phyloP scores from a whole-genome alignment of 2,797 vertebrate genomes.

The Channa striata region DNA sequence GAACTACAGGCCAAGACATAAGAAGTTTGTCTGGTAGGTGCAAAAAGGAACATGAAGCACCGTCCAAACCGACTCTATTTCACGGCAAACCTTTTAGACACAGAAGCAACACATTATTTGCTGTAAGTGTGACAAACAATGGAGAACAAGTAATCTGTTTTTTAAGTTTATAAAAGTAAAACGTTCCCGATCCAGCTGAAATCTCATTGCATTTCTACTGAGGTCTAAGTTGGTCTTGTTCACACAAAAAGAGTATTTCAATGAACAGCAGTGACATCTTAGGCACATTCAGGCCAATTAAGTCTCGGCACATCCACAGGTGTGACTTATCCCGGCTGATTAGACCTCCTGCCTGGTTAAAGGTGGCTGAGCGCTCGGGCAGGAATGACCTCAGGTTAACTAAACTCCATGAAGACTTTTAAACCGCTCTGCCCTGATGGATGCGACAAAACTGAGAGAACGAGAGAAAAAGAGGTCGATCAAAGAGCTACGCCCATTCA shows the following conservation, averaged over 20 bases:
- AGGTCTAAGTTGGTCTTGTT: neutral
- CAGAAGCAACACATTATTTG: neutral
- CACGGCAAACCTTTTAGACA: neutral
- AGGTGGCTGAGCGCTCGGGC: neutral
- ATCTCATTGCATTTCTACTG: neutral
- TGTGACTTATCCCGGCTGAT: slow-evolving; percentile 2
- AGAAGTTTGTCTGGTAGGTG: neutral
- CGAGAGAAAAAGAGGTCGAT: neutral
- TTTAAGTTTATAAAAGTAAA: neutral
- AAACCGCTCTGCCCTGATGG: neutral
- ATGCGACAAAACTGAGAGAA: neutral
- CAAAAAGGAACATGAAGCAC: neutral
- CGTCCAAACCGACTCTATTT: neutral
- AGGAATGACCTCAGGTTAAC: neutral
- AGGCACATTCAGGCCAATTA: neutral
- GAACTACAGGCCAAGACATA: slow-evolving; percentile 12
- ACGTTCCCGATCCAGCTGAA: neutral
- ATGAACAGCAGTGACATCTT: neutral
- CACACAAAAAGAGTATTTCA: neutral
- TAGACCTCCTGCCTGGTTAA: neutral
- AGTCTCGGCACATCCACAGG: neutral
- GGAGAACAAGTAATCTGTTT: neutral
- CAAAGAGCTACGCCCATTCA: neutral
- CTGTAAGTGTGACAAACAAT: neutral
- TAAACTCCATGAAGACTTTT: neutral